A percentile compares a stretch with the other conserved stretches of the same genome.
Conservation (phyloP, 2,888 invertebrate species). For the Fragum fragum region DNA sequence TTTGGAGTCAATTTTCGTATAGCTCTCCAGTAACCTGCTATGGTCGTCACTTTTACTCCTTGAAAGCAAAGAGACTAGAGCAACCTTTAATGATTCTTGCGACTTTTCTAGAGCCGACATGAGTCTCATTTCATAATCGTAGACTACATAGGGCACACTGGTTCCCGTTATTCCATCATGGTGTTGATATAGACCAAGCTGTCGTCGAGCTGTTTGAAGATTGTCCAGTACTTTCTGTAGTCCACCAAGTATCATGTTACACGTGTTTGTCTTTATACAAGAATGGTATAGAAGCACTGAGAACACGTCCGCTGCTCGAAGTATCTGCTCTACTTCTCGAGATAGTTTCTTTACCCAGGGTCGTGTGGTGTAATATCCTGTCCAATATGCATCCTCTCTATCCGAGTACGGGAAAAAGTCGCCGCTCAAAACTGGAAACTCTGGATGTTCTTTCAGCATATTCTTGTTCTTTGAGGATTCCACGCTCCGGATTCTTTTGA, state of each 20-base stretch:
- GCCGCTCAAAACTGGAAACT: conserved; percentile 92
- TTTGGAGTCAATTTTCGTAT: conserved; percentile 16
- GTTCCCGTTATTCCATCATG: conserved; percentile 99
- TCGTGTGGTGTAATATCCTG: conserved; percentile 96
- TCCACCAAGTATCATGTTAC: background rate
- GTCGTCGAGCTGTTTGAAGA: conserved; percentile 87
- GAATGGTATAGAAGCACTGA: conserved; percentile 74
- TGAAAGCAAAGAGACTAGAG: conserved; percentile 37
- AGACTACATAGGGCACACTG: conserved; percentile 96
- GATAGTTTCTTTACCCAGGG: conserved; percentile 90
- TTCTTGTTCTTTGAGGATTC: conserved; percentile 23
- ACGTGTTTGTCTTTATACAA: conserved; percentile 17
- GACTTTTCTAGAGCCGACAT: conserved; percentile 33
- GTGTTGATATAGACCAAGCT: conserved; percentile 97
- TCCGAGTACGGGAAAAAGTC: conserved; percentile 99
- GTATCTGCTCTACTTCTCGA: conserved; percentile 87
- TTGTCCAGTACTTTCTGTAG: conserved; percentile 32
- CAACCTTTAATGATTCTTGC: conserved; percentile 33
- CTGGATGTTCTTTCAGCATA: background rate
- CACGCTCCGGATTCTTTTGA: conserved; percentile 89
- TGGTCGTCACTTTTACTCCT: conserved; percentile 21
- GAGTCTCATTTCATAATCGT: conserved; percentile 90
- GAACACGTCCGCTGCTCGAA: conserved; percentile 84
- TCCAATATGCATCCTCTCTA: conserved; percentile 95
- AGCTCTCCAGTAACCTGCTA: conserved; percentile 13